Conservation (phyloP, 2,888 invertebrate species). For the Aspidiotus rigidus region DNA sequence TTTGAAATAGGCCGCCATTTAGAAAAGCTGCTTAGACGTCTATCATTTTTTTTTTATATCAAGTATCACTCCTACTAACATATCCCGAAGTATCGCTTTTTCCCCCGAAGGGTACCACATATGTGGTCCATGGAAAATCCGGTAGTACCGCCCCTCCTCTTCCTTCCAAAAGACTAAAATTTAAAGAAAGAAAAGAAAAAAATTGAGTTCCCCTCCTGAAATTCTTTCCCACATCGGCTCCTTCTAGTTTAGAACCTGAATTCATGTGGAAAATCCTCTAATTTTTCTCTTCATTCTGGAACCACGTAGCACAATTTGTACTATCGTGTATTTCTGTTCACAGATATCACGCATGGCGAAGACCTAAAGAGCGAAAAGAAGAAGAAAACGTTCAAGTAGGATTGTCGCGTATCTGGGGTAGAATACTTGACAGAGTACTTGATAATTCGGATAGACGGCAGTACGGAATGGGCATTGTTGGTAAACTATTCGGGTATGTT, state of each 20-base stretch:
- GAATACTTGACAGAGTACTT: constrained; percentile 72
- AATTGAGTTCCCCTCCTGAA: neutral
- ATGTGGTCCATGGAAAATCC: too few species aligned
- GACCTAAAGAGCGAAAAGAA: constrained; percentile 32
- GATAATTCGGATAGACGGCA: constrained; percentile 84
- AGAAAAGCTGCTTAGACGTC: too few species aligned
- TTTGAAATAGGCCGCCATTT: too few species aligned
- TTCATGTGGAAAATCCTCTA: neutral
- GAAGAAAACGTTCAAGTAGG: constrained; percentile 44
- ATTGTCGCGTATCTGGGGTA: constrained; percentile 62
- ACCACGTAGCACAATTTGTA: neutral
- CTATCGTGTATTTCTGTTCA: neutral
- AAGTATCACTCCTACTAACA: too few species aligned
- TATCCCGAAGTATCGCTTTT: too few species aligned
- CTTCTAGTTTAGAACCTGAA: too few species aligned
- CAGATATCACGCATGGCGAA: constrained; percentile 35
- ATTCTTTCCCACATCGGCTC: neutral
- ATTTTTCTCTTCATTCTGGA: too few species aligned
- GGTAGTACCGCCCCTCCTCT: too few species aligned
- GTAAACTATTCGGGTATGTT: constrained; percentile 62
- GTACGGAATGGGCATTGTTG: constrained; percentile 73
- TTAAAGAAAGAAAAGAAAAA: too few species aligned
- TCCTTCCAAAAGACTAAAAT: too few species aligned
- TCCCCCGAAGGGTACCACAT: too few species aligned
- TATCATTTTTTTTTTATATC: too few species aligned